Base-by-base conservation (phyloP, 1,140 invertebrate genomes). In the Calosoma granatense region DNA sequence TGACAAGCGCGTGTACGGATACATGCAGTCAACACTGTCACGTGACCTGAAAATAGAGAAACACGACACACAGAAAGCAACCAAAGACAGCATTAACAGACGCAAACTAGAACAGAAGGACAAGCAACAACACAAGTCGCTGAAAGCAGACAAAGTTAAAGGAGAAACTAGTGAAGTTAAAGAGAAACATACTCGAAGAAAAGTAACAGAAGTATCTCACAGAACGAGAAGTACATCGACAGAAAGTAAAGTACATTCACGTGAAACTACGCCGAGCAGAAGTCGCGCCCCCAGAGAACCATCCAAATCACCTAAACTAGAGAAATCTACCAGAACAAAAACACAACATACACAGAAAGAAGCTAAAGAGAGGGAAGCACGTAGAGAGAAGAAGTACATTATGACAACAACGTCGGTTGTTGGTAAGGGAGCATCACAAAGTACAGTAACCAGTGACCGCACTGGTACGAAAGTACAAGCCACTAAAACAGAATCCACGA, bases 1-100 rank as follows among this genome's bases (percentile, higher is more conserved):
- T 53, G 63, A 68, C 41, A 58, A 53, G 53, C 39, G 63, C 36
- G 52, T 67, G 1, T 64, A 69, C 59, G 71, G 73, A 1, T 76
- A 75, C 56, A 75, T 76, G 74, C 70, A 72, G 54, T 74, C 74
- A 0, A 76, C 75, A 26, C 47, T 75, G 11, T 75, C 74, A 1
- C 60, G 74, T 60, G 70, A 74, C 65, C 67, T 74, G 63, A 77
- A 76, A 62, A 67, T 74, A 52, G 72, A 70, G 21, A 64, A 63
- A 53, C 63, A 61, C 22, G 64, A 67, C 20, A 60, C 60, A 43
- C 21, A 19, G 15, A 70, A 67, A 57, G 57, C 60, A 51, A 65
- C 64, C 59, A 63, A 61, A 51, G 64, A 68, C 20, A 63, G 60
- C 12, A 62, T 65, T 59, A 65, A 67, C 54, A 64, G 58, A 30